Conservation (phyloP, 2,888 invertebrate species). For the Coleophora flavipennella region DNA sequence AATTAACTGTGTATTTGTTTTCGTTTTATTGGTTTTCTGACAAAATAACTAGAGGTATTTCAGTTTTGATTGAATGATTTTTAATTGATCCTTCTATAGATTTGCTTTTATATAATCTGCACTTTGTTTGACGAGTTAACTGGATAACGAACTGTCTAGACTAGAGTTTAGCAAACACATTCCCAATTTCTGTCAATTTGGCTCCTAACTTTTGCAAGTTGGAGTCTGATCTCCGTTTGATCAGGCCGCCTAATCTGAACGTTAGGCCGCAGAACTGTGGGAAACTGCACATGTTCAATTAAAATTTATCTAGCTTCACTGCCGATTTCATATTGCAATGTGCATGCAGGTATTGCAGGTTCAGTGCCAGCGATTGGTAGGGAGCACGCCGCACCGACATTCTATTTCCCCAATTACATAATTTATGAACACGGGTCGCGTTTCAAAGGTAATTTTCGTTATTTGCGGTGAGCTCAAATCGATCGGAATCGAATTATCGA, state of each 20-base stretch:
- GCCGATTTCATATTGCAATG: conserved; percentile 23
- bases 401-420: conserved; percentile 14
- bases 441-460: too few relatives aligned
- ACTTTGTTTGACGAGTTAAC: too few relatives aligned
- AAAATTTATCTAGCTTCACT: conserved; percentile 32
- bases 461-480: neutral
- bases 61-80: too few relatives aligned
- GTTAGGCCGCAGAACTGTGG: conserved; percentile 18
- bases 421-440: too few relatives aligned
- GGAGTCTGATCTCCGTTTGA: neutral
- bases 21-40: too few relatives aligned
- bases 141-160: too few relatives aligned
- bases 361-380: conserved; percentile 8
- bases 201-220: conserved; percentile 5
- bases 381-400: conserved; percentile 13
- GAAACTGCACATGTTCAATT: conserved; percentile 49
- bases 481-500: neutral
- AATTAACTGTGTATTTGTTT: too few relatives aligned
- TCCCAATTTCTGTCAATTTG: neutral
- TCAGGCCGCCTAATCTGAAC: conserved; percentile 27
- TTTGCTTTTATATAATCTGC: too few relatives aligned
- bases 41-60: too few relatives aligned
- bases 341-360: conserved; percentile 6
- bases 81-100: too few relatives aligned
- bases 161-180: too few relatives aligned